These are phyloP conservation scores for Phylloscopus trochilus DNA, from an alignment of 2,113 vertebrate species.

Conservation along the genomic window DNA sequence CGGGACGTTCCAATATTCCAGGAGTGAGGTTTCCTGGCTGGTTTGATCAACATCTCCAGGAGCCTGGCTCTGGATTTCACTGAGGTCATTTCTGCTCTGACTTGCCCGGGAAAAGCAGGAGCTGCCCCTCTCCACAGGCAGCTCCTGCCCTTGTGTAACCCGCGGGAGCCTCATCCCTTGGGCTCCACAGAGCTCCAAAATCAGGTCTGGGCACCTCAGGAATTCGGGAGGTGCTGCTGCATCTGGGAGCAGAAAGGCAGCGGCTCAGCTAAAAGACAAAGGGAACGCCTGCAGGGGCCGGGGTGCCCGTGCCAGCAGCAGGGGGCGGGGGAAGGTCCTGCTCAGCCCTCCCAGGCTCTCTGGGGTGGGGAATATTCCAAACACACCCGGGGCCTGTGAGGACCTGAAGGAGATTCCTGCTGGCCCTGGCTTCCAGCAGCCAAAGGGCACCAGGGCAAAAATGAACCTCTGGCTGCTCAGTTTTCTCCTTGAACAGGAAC, in stretches of 20 bases:
- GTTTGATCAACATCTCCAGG: not conserved
- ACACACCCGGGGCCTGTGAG: not conserved
- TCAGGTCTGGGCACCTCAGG: conserved; percentile 39
- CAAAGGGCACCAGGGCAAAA: not conserved
- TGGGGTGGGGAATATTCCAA: not conserved
- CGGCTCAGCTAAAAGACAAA: not conserved
- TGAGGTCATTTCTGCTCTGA: not conserved
- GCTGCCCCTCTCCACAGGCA: not conserved
- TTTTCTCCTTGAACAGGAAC: not conserved
- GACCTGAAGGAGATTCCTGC: not conserved
- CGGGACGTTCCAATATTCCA: not conserved
- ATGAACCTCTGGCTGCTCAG: not conserved
- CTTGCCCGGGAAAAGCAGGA: not conserved
- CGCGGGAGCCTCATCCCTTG: not conserved
- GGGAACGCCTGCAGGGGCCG: not conserved
- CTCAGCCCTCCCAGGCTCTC: not conserved
- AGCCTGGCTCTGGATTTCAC: not conserved
- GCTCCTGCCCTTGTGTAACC: not conserved
- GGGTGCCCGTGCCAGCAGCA: not conserved
- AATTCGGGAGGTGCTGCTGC: not conserved
- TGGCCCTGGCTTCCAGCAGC: not conserved
- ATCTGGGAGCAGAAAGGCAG: not conserved
- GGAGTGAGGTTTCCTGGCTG: not conserved
- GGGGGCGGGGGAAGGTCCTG: not conserved
- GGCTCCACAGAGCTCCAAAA: not conserved